Conservation (phyloP, 2,113 vertebrate species). For the Antechinus stuartii region DNA sequence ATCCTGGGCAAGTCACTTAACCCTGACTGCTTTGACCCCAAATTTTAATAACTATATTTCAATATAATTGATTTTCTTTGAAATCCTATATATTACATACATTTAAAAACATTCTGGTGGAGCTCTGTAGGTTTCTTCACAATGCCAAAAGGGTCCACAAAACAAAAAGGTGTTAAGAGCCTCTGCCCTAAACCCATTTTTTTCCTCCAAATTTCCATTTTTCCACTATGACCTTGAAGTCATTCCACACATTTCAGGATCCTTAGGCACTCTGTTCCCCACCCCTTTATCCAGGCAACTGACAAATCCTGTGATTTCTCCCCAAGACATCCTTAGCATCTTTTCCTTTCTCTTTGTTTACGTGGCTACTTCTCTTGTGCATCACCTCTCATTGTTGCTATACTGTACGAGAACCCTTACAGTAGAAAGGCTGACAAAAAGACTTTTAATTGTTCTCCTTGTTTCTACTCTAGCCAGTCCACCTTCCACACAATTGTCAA, state of each 20-base stretch:
- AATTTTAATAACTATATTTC: background rate
- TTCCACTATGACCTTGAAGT: background rate
- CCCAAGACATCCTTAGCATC: background rate
- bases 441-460: background rate
- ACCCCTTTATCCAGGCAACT: background rate
- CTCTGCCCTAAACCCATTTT: background rate
- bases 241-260: background rate
- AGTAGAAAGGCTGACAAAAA: background rate
- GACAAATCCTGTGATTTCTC: background rate
- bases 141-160: background rate
- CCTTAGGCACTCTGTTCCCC: background rate
- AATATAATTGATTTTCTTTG: background rate
- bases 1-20: background rate
- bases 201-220: background rate
- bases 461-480: background rate
- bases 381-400: background rate
- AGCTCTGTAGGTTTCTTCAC: background rate
- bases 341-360: background rate
- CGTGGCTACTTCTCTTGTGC: background rate
- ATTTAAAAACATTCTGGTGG: background rate
- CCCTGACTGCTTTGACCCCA: background rate
- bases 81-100: background rate
- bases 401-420: background rate
- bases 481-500: background rate
- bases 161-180: background rate